Evolutionary conservation across 2,888 invertebrate genomes (phyloP).

Genomic region (Ornithoptera priamus): DNA sequence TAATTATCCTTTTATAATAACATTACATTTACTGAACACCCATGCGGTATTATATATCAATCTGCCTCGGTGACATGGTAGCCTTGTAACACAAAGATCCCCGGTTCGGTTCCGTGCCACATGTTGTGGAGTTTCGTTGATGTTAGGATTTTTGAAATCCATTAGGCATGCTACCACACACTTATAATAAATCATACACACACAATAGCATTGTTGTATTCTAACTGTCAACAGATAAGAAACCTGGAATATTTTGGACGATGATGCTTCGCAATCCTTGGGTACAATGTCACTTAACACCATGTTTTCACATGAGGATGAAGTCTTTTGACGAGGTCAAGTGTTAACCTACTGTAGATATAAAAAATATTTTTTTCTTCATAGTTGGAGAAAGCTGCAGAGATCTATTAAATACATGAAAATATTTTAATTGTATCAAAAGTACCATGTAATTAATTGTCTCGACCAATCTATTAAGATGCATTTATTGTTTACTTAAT

Average conservation of each 20-base stretch:
- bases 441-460: no score
- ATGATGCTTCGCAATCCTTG: no score
- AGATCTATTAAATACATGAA: no score
- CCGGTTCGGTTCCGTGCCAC: neutral
- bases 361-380: no score
- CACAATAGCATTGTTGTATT: neutral
- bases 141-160: neutral
- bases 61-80: neutral
- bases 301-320: no score
- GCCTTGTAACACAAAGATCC: no score
- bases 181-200: no score
- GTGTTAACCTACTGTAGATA: neutral
- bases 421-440: no score
- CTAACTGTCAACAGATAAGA: neutral
- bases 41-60: neutral
- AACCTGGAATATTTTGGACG: neutral
- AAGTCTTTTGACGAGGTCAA: neutral
- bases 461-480: no score
- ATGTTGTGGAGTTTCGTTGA: neutral
- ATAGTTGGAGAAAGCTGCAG: no score
- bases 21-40: neutral
- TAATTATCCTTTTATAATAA: slow-evolving; percentile 36
- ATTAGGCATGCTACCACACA: neutral
- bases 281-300: no score
- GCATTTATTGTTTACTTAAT: neutral